phyloP scores from a whole-genome alignment of 53 echinoderm and acorn worm genomes.

The Holothuria leucospilota region DNA sequence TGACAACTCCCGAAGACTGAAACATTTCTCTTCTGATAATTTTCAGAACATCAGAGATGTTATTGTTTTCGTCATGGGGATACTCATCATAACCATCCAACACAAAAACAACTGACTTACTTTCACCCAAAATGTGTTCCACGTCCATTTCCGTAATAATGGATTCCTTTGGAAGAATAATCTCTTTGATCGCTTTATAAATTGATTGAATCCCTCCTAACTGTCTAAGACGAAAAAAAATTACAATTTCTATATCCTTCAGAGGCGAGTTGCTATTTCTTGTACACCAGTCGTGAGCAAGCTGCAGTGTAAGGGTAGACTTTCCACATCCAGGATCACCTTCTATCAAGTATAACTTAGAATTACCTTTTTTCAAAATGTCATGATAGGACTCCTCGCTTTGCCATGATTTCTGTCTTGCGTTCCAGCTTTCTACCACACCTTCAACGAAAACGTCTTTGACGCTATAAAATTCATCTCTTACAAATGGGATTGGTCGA shows the following conservation, averaged over 20 bases:
- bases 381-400: background rate
- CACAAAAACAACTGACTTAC: conserved; percentile 13
- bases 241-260: background rate
- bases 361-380: background rate
- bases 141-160: conserved; percentile 1
- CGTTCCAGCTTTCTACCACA: background rate
- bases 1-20: no score
- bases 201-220: background rate
- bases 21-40: no score
- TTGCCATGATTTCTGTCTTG: background rate
- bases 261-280: background rate
- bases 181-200: background rate
- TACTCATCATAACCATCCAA: conserved; percentile 24
- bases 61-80: background rate
- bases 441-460: background rate
- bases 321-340: conserved; percentile 9
- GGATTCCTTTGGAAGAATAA: background rate
- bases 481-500: no score
- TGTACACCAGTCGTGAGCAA: background rate
- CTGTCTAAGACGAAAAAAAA: background rate
- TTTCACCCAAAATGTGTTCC: background rate
- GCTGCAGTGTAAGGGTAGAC: background rate
- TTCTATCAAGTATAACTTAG: background rate
- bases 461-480: background rate
- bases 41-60: no score